Conservation (phyloP, 2,888 invertebrate genomes). For the Apeira syringaria region DNA sequence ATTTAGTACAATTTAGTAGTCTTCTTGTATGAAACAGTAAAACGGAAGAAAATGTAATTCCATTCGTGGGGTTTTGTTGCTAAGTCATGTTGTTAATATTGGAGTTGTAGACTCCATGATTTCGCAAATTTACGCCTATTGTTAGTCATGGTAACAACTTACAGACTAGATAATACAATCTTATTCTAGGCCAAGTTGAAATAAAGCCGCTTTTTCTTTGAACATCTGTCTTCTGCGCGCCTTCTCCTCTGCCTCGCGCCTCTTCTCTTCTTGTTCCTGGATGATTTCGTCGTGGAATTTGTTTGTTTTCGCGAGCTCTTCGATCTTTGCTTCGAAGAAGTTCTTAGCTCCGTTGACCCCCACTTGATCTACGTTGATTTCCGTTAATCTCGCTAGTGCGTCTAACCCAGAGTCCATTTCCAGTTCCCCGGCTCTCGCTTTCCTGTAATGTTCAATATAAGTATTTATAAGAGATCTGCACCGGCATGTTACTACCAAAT, state of each 20-base stretch:
- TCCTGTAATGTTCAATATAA: too few species aligned
- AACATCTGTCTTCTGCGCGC: conserved; percentile 92
- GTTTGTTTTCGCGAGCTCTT: conserved; percentile 90
- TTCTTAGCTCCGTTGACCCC: conserved; percentile 97
- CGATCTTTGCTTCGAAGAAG: conserved; percentile 98
- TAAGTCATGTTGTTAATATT: too few species aligned
- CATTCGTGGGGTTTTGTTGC: too few species aligned
- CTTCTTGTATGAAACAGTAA: too few species aligned
- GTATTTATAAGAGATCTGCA: too few species aligned
- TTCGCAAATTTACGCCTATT: conserved; percentile 20
- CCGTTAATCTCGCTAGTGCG: conserved; percentile 93
- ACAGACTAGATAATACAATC: conserved; percentile 64
- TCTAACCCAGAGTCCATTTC: conserved; percentile 93
- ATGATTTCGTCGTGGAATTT: conserved; percentile 97
- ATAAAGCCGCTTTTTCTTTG: conserved; percentile 94
- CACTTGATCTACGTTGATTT: conserved; percentile 96
- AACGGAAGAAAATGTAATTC: too few species aligned
- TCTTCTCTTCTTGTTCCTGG: conserved; percentile 95
- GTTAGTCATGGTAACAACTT: conserved; percentile 78
- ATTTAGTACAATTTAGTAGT: too few species aligned
- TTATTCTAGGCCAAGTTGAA: conserved; percentile 67
- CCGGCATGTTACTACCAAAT: too few species aligned
- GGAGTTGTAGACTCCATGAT: too few species aligned
- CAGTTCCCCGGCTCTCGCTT: conserved; percentile 96
- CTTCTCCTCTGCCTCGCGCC: conserved; percentile 92